Conservation (phyloP, 2,113 vertebrate genomes). For the Rattus norvegicus region DNA sequence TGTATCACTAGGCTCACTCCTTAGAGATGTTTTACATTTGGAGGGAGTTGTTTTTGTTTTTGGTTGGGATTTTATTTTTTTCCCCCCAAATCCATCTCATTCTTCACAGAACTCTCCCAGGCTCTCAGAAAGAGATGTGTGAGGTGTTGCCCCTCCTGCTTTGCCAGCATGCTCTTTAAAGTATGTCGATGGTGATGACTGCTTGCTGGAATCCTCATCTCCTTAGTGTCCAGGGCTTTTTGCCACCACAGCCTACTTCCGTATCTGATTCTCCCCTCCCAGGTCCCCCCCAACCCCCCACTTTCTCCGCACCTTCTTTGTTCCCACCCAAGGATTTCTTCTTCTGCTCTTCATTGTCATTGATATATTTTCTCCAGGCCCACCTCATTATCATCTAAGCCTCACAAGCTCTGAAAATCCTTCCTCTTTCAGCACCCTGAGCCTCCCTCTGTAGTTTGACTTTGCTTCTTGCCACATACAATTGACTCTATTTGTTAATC, state of each 20-base stretch:
- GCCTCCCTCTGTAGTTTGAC: neutral
- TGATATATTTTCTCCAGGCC: neutral
- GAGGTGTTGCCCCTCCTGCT: neutral
- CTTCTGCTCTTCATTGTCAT: neutral
- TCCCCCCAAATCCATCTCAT: neutral
- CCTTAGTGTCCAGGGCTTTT: neutral
- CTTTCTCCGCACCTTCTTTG: neutral
- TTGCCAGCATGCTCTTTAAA: neutral
- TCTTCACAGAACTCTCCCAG: neutral
- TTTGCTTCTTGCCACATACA: neutral
- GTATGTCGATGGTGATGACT: neutral
- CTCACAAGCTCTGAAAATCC: neutral
- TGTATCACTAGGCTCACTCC: neutral
- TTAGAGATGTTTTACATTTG: conserved; percentile 1
- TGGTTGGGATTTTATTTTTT: neutral
- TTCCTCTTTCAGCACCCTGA: neutral
- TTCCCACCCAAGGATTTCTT: neutral
- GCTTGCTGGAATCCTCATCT: neutral
- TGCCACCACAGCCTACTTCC: neutral
- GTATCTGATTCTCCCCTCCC: too few species aligned
- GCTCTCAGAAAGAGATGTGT: neutral
- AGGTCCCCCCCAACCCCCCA: neutral
- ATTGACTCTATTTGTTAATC: neutral
- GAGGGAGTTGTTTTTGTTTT: neutral
- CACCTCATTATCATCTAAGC: neutral